Base-by-base conservation (phyloP, 1,140 invertebrate genomes). In the Ips typographus region DNA sequence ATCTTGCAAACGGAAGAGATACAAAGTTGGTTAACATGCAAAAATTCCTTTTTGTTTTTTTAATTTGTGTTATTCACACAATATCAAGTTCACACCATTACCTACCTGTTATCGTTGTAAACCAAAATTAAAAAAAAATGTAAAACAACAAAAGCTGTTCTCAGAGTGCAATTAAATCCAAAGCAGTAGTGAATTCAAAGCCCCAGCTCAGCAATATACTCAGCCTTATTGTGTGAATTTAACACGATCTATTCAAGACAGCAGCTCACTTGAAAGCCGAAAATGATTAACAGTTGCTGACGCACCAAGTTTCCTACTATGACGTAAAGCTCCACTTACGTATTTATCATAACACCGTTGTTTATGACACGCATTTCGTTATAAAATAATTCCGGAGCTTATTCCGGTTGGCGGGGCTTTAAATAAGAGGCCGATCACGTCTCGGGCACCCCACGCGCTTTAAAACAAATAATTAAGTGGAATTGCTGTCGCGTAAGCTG, bases 381-480 rank as follows among this genome's bases (percentile, higher is more conserved):
- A 40, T 4, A n/a, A 22, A 61, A 61, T 61, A 36, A 44, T 61
- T n/a, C 42, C 43, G n/a, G 5, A 41, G 38, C 4, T 61, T 47
- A 61, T 61, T 61, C 22, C 41, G 41, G 6, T 58, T 65, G 42
- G 55, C 38, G 43, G 40, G 66, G 52, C 57, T n/a, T 38, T 47
- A 60, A 72, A 65, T 41, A 66, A 55, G 41, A 67, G 49, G n/a
- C 62, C 41, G 63, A 53, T 64, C 70, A 72, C 70, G 70, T 72
- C 52, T 55, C 40, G 38, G 44, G 37, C 4, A 47, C 39, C 41
- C 70, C 56, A 22, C 65, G 61, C 62, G 71, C 58, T 59, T 69
- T 49, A 49, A 61, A 55, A 65, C 71, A 72, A 72, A 65, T 70
- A 72, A 72, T 72, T 72, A 70, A 60, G 52, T 66, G 39, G 56